These are phyloP conservation scores for Eleutherodactylus coqui DNA, from an alignment of 2,797 vertebrate species.

Conservation along the genomic window DNA sequence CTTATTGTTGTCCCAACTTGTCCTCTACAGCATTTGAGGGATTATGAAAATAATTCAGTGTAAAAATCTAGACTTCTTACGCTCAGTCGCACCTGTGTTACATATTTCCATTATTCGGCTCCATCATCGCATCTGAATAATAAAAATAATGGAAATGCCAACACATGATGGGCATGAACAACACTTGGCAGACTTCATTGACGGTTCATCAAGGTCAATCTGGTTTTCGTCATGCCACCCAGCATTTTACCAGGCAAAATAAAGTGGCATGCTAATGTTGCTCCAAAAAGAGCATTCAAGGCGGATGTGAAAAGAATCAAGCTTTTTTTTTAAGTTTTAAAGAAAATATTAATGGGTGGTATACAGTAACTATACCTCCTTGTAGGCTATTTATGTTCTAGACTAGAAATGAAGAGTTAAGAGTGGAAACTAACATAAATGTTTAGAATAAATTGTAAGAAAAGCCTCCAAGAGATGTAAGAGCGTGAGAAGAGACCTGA, in stretches of 20 bases:
- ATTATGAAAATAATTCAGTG: neutral
- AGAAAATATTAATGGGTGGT: neutral
- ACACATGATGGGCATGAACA: too few relatives aligned
- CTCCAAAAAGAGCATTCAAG: too few relatives aligned
- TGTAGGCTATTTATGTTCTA: neutral
- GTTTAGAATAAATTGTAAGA: neutral
- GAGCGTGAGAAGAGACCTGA: constrained; percentile 45
- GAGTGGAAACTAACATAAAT: neutral
- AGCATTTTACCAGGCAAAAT: too few relatives aligned
- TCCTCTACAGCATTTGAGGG: neutral
- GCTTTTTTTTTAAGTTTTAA: neutral
- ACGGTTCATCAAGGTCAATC: too few relatives aligned
- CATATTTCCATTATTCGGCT: too few relatives aligned
- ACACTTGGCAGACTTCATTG: too few relatives aligned
- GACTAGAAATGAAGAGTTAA: neutral
- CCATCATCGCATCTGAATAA: too few relatives aligned
- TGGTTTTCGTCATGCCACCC: too few relatives aligned
- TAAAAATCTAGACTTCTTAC: neutral
- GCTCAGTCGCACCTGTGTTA: too few relatives aligned
- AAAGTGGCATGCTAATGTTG: too few relatives aligned
- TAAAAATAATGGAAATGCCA: too few relatives aligned
- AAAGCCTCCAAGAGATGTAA: constrained; percentile 41
- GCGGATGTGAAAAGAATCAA: too few relatives aligned
- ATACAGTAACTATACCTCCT: neutral
- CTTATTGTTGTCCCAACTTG: neutral